A percentile compares a stretch with the other conserved stretches of the same genome.
Evolutionary conservation across 1,140 invertebrate genomes (phyloP).

Genomic region (Drosophila asahinai): DNA sequence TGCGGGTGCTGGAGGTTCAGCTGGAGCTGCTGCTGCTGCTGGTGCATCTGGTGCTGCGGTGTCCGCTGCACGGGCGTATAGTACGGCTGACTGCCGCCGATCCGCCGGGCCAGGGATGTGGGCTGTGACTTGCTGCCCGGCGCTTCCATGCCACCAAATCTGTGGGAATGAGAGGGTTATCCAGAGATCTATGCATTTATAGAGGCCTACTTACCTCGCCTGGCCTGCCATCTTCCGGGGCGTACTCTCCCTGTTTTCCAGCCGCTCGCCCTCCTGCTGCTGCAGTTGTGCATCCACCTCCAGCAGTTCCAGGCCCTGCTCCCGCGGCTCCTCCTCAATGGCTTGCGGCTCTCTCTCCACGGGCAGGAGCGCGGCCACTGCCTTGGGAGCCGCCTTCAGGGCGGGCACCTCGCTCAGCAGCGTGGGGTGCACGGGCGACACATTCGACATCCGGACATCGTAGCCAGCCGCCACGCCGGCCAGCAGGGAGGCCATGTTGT

Average conservation of each 20-base stretch:
- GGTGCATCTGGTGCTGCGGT: slow-evolving; percentile 70
- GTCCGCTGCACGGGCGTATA: slow-evolving; percentile 72
- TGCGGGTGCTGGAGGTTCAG: slow-evolving; percentile 39
- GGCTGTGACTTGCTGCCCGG: slow-evolving; percentile 52
- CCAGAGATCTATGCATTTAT: background rate
- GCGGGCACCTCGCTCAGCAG: slow-evolving; percentile 85
- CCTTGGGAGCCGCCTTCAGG: slow-evolving; percentile 74
- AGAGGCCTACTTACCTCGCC: slow-evolving; percentile 15
- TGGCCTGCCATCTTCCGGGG: slow-evolving; percentile 27
- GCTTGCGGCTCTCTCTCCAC: slow-evolving; percentile 40
- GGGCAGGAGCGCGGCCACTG: background rate
- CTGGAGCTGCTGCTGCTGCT: slow-evolving; percentile 54
- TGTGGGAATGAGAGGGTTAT: background rate
- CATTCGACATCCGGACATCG: slow-evolving; percentile 94
- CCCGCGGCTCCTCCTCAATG: slow-evolving; percentile 84
- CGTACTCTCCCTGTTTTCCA: slow-evolving; percentile 20
- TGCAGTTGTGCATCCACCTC: slow-evolving; percentile 15
- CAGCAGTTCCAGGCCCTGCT: slow-evolving; percentile 25
- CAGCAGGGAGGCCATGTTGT: slow-evolving; percentile 95
- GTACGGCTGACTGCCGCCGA: slow-evolving; percentile 67
- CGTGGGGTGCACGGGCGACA: slow-evolving; percentile 92
- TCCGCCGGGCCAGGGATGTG: slow-evolving; percentile 54
- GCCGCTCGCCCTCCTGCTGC: slow-evolving; percentile 10
- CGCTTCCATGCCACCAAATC: slow-evolving; percentile 25
- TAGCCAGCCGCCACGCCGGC: slow-evolving; percentile 95